Conservation (phyloP, 2,113 vertebrate species). For the Lipophrys pholis region DNA sequence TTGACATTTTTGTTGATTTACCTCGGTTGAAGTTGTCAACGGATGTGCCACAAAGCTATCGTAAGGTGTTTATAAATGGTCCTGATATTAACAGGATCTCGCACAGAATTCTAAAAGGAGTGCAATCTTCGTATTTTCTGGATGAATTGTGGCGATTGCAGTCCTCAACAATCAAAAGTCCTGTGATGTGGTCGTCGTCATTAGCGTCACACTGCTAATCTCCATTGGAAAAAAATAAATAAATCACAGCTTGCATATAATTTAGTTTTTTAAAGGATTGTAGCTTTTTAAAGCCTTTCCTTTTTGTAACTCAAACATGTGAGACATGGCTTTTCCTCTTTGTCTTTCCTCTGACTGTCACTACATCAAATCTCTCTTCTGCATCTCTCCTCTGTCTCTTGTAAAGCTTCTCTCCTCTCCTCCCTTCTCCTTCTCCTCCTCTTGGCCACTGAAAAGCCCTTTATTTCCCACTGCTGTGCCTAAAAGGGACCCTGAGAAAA, state of each 20-base stretch:
- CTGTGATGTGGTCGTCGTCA: background rate
- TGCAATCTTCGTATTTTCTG: too few relatives aligned
- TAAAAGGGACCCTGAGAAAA: slow-evolving; percentile 76
- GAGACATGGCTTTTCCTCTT: slow-evolving; percentile 30
- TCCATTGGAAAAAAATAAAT: background rate
- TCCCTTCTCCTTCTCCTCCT: too few relatives aligned
- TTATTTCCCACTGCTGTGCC: slow-evolving; percentile 74
- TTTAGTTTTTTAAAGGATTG: slow-evolving; percentile 1
- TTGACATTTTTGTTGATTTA: too few relatives aligned
- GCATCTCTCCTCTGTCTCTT: slow-evolving; percentile 69
- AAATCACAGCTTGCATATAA: background rate
- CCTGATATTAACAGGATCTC: too few relatives aligned
- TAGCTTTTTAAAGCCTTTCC: slow-evolving; percentile 1
- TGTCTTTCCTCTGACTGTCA: slow-evolving; percentile 44
- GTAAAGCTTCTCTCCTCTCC: slow-evolving; percentile 67
- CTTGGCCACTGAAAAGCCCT: slow-evolving; percentile 63
- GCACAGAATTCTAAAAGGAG: too few relatives aligned
- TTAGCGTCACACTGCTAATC: background rate
- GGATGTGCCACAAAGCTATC: too few relatives aligned
- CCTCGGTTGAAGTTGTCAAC: too few relatives aligned
- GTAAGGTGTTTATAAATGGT: too few relatives aligned
- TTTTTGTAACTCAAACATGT: slow-evolving; percentile 26
- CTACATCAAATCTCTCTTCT: slow-evolving; percentile 65
- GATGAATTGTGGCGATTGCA: background rate
- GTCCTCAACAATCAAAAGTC: background rate